phyloP scores from a whole-genome alignment of 2,888 invertebrate genomes.

The Dynastes maya region DNA sequence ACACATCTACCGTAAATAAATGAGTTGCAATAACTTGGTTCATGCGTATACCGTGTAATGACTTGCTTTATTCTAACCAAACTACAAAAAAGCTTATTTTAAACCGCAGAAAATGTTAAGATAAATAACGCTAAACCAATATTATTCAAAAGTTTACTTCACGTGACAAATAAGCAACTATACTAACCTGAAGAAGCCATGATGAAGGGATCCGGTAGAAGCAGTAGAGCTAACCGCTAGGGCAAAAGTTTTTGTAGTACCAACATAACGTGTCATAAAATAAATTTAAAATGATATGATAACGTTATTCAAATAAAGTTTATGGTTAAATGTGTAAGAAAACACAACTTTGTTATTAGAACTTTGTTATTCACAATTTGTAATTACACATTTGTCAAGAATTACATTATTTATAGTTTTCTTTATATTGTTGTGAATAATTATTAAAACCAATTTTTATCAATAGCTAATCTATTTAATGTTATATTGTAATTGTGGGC shows the following conservation, averaged over 20 bases:
- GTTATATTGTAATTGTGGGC: too few species aligned
- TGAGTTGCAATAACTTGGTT: conserved; percentile 23
- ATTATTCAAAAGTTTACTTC: conserved; percentile 55
- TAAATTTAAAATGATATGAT: too few species aligned
- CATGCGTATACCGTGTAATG: background rate
- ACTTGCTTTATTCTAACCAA: conserved; percentile 1
- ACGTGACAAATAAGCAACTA: conserved; percentile 71
- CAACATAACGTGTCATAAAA: conserved; percentile 15
- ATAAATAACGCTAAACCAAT: conserved; percentile 12
- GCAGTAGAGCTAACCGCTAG: conserved; percentile 50
- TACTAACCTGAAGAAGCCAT: conserved; percentile 84
- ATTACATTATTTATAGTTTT: too few species aligned
- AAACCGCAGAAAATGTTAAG: conserved; percentile 2
- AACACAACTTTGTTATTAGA: too few species aligned
- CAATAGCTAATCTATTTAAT: too few species aligned
- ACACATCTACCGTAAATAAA: conserved; percentile 44
- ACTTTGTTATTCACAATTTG: too few species aligned
- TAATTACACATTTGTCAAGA: too few species aligned
- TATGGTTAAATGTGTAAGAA: too few species aligned
- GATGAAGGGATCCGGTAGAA: conserved; percentile 70
- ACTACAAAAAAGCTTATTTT: conserved; percentile 18
- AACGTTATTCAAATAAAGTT: too few species aligned
- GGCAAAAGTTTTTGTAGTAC: conserved; percentile 20
- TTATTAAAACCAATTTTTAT: too few species aligned
- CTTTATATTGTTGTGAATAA: too few species aligned